Evolutionary conservation across 2,113 vertebrate species (phyloP).

Genomic region (Cisticola juncidis): DNA sequence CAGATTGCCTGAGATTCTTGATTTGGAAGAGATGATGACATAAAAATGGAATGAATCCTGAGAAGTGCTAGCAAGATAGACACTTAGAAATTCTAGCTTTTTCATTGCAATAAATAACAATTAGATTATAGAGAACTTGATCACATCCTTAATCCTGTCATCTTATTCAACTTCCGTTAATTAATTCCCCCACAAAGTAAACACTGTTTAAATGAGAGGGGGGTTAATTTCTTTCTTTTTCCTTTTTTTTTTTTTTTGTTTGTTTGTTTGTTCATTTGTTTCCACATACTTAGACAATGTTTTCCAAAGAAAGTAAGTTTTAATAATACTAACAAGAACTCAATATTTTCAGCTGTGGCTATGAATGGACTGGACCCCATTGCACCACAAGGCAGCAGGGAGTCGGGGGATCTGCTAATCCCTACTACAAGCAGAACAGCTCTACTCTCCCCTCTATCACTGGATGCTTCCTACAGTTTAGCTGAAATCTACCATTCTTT

Average conservation of each 20-base stretch:
- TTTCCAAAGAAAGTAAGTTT: not conserved
- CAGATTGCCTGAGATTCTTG: not conserved
- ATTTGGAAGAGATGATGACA: not conserved
- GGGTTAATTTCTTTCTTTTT: no score
- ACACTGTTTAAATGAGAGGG: no score
- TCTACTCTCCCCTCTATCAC: fast-evolving
- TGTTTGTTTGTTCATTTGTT: not conserved
- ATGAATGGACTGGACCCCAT: not conserved
- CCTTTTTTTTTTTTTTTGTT: no score
- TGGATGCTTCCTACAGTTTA: not conserved
- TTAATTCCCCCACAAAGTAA: not conserved
- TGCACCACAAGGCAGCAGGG: not conserved
- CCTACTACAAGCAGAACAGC: not conserved
- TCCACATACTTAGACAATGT: not conserved
- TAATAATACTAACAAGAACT: not conserved
- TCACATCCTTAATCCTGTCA: not conserved
- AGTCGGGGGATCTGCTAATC: not conserved
- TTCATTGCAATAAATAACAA: not conserved
- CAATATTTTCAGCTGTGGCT: not conserved
- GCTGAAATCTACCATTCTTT: not conserved
- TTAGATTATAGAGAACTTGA: not conserved
- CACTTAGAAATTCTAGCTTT: not conserved
- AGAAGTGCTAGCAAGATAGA: not conserved
- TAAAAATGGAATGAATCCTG: not conserved
- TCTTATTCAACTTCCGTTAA: not conserved